These are phyloP conservation scores for Cyprinodon tularosa DNA, from an alignment of 2,113 vertebrate genomes.

Conservation along the genomic window DNA sequence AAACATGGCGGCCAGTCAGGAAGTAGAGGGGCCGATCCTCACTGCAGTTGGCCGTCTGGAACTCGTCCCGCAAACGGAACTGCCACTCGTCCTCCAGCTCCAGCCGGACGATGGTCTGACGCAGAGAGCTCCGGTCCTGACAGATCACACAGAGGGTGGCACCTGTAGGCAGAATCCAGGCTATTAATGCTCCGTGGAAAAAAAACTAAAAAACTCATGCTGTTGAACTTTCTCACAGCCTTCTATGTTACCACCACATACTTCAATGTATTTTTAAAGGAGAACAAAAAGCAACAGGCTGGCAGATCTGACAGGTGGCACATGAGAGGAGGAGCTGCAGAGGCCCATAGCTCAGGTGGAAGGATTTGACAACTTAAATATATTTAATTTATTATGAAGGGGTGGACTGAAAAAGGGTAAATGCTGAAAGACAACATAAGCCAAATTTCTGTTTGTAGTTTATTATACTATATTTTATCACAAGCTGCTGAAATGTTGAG, in stretches of 20 bases:
- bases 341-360: too few relatives aligned
- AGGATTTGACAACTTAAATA: too few relatives aligned
- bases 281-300: too few relatives aligned
- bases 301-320: too few relatives aligned
- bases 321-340: too few relatives aligned
- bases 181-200: neutral
- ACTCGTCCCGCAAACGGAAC: slow-evolving; percentile 96
- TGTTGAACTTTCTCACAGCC: neutral
- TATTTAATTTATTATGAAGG: too few relatives aligned
- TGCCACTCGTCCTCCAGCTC: slow-evolving; percentile 99
- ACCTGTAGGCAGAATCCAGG: slow-evolving; percentile 73
- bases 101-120: slow-evolving; percentile 93
- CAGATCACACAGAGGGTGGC: slow-evolving; percentile 98
- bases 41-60: slow-evolving; percentile 96
- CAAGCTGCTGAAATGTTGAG: too few relatives aligned
- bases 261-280: neutral
- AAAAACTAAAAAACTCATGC: neutral
- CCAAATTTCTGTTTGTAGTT: too few relatives aligned
- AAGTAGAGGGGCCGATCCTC: slow-evolving; percentile 96
- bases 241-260: neutral
- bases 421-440: too few relatives aligned
- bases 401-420: too few relatives aligned
- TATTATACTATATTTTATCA: too few relatives aligned
- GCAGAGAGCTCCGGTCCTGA: slow-evolving; percentile 94
- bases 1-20: slow-evolving; percentile 94